Evolutionary conservation across 2,113 vertebrate genomes (phyloP), one percentile per base, ranked within the genome.

Genomic region (Lophochroa leadbeateri): DNA sequence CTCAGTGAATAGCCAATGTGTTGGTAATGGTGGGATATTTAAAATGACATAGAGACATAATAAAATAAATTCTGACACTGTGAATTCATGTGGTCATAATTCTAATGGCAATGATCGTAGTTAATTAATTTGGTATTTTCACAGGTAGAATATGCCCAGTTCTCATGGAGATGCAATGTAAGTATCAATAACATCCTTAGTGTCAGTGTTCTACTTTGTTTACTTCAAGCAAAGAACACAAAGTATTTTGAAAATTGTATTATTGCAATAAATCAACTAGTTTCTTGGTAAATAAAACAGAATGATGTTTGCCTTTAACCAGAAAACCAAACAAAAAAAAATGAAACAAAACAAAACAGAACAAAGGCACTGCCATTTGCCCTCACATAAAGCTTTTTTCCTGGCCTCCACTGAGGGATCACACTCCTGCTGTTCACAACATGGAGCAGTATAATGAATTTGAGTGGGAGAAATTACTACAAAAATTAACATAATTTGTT

Each of bases 321-420:
- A 76, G 5, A 80, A 76, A 69, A 28, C 1, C 19, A 77, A 84
- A 43, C 4, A 2, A 76, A 80, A 61, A 2, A 1, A 81, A 84
- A 61, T 6, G 1, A 49, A 86, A 65, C 3, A 9, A 50, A 67
- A 71, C 3, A 13, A 27, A 64, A 12, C 0, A 1, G 7, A 60
- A 33, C 18, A 57, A 72, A 65, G 2, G 9, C 68, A 33, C 47
- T 69, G 11, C 2, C 16, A 46, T 77, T 81, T 53, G 2, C 4
- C 23, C 25, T 86, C 7, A 4, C 11, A 71, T 49, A 58, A 41
- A 10, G 10, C 9, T 31, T 81, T 2, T 89, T 92, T 72, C 43
- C 28, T 72, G 63, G 5, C 18, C 28, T 77, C 28, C 83, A 29
- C 39, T 83, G 13, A 72, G 27, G 27, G 31, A 76, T 86, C 67